Conservation (phyloP, 2,888 invertebrate genomes). For the Alloplasta piceator region DNA sequence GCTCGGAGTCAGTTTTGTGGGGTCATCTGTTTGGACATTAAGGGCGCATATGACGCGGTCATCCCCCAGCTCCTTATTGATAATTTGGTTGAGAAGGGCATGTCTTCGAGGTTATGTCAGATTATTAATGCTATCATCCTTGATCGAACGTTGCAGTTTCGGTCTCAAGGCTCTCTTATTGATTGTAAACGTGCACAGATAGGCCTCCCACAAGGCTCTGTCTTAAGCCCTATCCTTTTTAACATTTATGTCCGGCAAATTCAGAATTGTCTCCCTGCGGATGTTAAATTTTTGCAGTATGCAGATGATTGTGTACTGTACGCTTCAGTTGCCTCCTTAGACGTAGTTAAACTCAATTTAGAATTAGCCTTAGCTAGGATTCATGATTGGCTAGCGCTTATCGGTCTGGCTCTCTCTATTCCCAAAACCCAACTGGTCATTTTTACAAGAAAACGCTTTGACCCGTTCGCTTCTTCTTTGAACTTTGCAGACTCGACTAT, state of each 20-base stretch:
- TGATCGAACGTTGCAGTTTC: too few species aligned
- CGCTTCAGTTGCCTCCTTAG: neutral
- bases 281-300: neutral
- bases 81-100: neutral
- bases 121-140: too few species aligned
- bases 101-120: too few species aligned
- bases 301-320: neutral
- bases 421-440: conserved; percentile 12
- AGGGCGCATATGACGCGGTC: neutral
- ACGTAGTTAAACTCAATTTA: neutral
- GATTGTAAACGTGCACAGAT: too few species aligned
- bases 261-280: neutral
- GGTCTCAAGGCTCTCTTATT: too few species aligned
- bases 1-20: neutral
- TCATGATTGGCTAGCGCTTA: neutral
- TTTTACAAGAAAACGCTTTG: conserved; percentile 1
- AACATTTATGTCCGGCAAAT: conserved; percentile 12
- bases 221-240: neutral
- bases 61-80: neutral
- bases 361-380: neutral
- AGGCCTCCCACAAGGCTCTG: neutral
- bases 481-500: neutral
- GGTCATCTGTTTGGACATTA: too few species aligned
- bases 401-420: neutral
- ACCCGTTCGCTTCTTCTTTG: neutral